Base-by-base conservation (phyloP, 2,888 invertebrate genomes). In the Tachina grossa region DNA sequence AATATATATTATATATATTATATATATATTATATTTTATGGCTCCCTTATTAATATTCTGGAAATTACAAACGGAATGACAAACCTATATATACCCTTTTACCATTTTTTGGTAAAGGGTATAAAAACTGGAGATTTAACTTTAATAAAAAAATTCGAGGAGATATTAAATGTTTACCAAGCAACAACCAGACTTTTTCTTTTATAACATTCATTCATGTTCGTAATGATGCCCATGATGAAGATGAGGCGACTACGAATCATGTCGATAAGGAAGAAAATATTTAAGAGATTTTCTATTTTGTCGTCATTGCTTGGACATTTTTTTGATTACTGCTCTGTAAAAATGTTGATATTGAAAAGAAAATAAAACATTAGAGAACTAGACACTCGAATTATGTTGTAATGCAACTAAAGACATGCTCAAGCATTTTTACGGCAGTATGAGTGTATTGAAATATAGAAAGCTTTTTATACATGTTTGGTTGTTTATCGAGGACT, bases 161-260 rank as follows among this genome's bases (percentile, higher is more conserved):
- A 83, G 76, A 59, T 76, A 79, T 83, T 68, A 76, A 80, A 79
- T 77, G 22, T 72, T 76, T 80, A 13, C 49, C 76, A 49, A 39
- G 66, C 61, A 66, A 72, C 47, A 71, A 45, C 19, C 77, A 41
- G 39, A 41, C 59, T 22, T 79, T 41, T 75, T 16, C 16, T 55
- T 14, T 66, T 69, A 9, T n/a, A 41, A 19, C 43, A 78, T 68
- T 63, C 69, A 66, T 68, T n/a, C 49, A 66, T 66, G 49, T 39
- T 51, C 57, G 2, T 53, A 51, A 16, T 63, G 19, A 51, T 63
- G 49, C 22, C n/a, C 16, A 53, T 19, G 22, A 11, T 77, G 55
- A 68, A 49, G 65, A 16, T 65, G 49, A 57, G 57, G 13, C 9
- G 6, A 9, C 31, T 31, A 31, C 16, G 4, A 45, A 57, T 9